Evolutionary conservation across 2,797 vertebrate species (phyloP).

Genomic region (Phalanger gymnotis): DNA sequence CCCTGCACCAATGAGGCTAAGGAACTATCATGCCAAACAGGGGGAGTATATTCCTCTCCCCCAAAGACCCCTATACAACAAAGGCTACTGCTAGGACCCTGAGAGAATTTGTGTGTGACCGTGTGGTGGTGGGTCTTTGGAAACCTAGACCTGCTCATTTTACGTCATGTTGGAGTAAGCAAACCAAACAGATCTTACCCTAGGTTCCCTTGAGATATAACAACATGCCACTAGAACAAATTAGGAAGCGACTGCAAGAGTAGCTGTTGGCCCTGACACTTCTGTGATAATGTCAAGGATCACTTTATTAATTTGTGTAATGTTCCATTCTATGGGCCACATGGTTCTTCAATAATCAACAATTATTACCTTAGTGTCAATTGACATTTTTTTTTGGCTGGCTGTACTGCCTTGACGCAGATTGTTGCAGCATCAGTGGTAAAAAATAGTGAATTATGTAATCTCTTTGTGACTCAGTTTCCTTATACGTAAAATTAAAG

Average conservation of each 20-base stretch:
- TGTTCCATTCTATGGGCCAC: not conserved
- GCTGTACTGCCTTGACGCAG: not conserved
- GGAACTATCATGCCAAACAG: not conserved
- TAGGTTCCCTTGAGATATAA: not conserved
- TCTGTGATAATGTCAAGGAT: not conserved
- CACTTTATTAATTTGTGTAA: not conserved
- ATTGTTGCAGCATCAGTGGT: not conserved
- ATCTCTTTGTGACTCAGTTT: not conserved
- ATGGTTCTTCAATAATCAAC: not conserved
- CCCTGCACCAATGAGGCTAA: not conserved
- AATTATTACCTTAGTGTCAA: not conserved
- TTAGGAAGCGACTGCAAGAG: not conserved
- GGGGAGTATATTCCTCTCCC: not conserved
- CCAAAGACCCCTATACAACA: not conserved
- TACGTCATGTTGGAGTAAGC: not conserved
- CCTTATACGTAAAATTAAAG: not conserved
- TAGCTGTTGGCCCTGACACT: not conserved
- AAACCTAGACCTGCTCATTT: not conserved
- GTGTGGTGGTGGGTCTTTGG: not conserved
- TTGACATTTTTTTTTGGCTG: not conserved
- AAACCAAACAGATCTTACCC: not conserved
- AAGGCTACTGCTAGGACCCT: not conserved
- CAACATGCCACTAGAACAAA: not conserved
- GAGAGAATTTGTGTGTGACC: not conserved
- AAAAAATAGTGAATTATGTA: not conserved